Evolutionary conservation across 1,140 invertebrate species (phyloP), one percentile per base, ranked within the genome.

Genomic region (Polypedilum pembai): DNA sequence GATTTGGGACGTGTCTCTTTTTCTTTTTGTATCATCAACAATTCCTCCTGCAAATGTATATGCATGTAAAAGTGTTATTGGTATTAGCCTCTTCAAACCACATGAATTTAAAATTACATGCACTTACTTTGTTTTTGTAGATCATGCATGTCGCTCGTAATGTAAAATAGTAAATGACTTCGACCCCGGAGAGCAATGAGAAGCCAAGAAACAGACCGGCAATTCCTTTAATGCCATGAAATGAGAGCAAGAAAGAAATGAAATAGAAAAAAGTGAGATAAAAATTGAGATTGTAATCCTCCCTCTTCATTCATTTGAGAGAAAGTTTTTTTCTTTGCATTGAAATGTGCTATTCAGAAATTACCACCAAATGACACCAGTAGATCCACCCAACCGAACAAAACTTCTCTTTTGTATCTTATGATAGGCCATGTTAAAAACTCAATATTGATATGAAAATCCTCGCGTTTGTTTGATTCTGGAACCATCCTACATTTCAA

Each of bases 301-400:
- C 24, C 24, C 24, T 33, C n/a, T n/a, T n/a, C n/a, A n/a, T 33
- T 33, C 24, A 33, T 33, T 33, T 33, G 5, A 33, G 24, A 33
- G 24, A 33, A 33, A 33, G 24, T 33, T 33, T 33, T 5, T 33
- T 33, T 33, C 24, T 33, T 33, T 33, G 24, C 24, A 33, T 5
- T 33, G 5, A 5, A 33, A 33, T 33, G 24, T 33, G 24, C 24
- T 33, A 3, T 33, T 33, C 2, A 33, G 24, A 33, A n/a, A n/a
- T n/a, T 56, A 24, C 81, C 81, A 3, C 84, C 84, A 75, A 85
- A 85, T 0, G 84, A 85, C n/a, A 84, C 90, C 63, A 92, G 78
- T 63, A 92, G 83, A 83, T 92, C 90, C 0, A 92, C 88, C 89
- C 90, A 91, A 69, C 90, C 90, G 78, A 92, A 92, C 18, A 90